Evolutionary conservation across 2,888 invertebrate genomes (phyloP), one percentile per base, ranked within the genome.

Genomic region (Cybosia mesomella): DNA sequence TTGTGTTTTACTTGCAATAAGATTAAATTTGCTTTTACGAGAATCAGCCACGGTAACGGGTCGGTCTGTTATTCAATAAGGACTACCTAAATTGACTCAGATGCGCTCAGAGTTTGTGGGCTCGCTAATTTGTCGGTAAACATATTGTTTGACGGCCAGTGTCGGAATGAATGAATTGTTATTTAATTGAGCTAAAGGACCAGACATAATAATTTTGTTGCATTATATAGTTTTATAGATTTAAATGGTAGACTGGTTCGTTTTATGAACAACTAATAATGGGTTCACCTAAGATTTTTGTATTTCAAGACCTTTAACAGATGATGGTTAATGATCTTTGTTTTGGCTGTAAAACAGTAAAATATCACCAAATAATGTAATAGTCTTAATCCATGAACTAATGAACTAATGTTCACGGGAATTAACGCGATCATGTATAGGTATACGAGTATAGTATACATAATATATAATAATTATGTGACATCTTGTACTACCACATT

Each of bases 31-130:
- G 57, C 71, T 80, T 82, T 79, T 76, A 76, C 72, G 81, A 83
- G 83, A 84, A 83, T 85, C 80, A 81, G 84, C 80, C 78, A 74
- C 83, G 83, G 90, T 90, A 92, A 93, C 89, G 92, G 93, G 92
- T 90, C 86, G 89, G 92, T 84, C 85, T 88, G 91, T 93, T 93
- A 94, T 92, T 93, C 91, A 93, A 93, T 94, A 92, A 94, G 91
- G 92, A 88, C 89, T 89, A 87, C 91, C 92, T 87, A 92, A 93
- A 92, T 93, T 93, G 92, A 92, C 90, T 92, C 89, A 87, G 91
- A 94, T 93, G 92, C 88, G 90, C 85, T 86, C 83, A 80, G 88
- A 90, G 92, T 92, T 90, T 92, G 91, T 85, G 91, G 90, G 67
- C 80, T 83, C 82, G 85, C 89, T 91, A 92, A 93, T 93, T 93